Conservation (phyloP, 2,797 vertebrate species). For the Novumbra hubbsi region DNA sequence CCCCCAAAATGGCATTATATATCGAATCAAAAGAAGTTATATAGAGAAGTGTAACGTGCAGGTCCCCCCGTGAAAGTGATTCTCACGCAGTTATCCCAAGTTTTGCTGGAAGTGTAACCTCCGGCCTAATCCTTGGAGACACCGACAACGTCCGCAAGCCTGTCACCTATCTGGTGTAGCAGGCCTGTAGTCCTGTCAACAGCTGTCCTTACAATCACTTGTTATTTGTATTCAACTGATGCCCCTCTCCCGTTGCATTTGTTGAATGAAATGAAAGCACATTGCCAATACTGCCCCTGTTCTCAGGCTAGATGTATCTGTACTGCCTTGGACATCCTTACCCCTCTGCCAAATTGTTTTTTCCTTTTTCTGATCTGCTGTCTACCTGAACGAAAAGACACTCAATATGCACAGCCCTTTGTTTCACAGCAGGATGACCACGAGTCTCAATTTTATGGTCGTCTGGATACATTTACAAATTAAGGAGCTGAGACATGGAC, state of each 20-base stretch:
- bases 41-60: no score
- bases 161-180: neutral
- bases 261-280: neutral
- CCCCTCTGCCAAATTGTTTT: neutral
- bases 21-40: no score
- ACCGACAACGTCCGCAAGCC: neutral
- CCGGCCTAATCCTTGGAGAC: neutral
- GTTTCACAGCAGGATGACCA: neutral
- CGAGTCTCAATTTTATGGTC: neutral
- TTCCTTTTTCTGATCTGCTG: neutral
- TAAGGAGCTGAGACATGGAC: neutral
- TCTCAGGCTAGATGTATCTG: constrained; percentile 2
- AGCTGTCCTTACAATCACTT: neutral
- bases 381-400: neutral
- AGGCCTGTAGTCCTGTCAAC: neutral
- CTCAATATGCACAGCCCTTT: constrained; percentile 2
- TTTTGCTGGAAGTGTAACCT: neutral
- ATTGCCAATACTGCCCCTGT: constrained; percentile 3
- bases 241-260: neutral
- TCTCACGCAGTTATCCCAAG: no score
- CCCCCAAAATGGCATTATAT: no score
- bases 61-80: no score
- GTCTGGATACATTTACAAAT: neutral
- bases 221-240: neutral
- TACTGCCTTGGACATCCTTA: neutral